Percentiles rank a stretch among this genome's conserved stretches.
Conservation (phyloP, 2,797 vertebrate genomes). For the Acrossocheilus fasciatus region DNA sequence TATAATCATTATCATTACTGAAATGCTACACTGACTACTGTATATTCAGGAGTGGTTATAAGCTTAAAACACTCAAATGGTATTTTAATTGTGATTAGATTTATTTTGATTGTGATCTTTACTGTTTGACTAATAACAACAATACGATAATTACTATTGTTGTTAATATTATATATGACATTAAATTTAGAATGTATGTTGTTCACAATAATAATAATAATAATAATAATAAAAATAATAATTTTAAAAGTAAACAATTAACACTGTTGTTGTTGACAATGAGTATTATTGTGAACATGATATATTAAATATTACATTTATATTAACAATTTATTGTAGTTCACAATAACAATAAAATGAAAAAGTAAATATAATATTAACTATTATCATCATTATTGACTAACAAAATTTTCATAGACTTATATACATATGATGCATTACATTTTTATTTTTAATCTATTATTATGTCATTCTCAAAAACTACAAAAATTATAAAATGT, state of each 20-base stretch:
- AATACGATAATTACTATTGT: neutral
- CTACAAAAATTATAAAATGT: neutral
- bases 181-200: neutral
- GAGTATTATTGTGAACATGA: too few relatives aligned
- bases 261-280: neutral
- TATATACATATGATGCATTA: neutral
- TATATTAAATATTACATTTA: neutral
- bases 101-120: neutral
- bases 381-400: neutral
- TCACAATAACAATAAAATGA: neutral
- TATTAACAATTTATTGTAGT: neutral
- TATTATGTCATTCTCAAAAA: neutral
- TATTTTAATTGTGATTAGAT: neutral
- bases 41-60: neutral
- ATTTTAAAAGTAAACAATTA: neutral
- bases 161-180: neutral
- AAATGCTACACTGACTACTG: conserved; percentile 1
- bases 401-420: neutral
- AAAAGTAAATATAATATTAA: neutral
- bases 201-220: neutral
- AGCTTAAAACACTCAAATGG: conserved; percentile 17
- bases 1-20: neutral
- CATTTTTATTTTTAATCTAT: neutral
- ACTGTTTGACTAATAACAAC: neutral
- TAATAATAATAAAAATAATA: too few relatives aligned